These are phyloP conservation scores for Uropsilus gracilis DNA, from an alignment of 2,113 vertebrate species.

Conservation along the genomic window DNA sequence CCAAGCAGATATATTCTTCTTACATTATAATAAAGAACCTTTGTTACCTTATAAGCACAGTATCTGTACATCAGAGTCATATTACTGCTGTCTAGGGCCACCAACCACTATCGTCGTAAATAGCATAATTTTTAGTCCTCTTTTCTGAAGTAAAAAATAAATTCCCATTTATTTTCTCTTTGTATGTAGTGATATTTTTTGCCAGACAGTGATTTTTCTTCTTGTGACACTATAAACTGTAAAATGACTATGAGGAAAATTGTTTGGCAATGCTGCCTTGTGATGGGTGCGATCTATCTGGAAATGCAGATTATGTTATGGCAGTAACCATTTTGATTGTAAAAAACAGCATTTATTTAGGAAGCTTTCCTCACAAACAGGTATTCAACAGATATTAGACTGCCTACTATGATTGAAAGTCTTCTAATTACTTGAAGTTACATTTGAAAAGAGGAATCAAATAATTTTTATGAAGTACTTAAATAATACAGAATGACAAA, in stretches of 20 bases:
- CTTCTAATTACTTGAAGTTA: slow-evolving; percentile 28
- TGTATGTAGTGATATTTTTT: slow-evolving; percentile 17
- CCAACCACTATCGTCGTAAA: slow-evolving; percentile 9
- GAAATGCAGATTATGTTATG: slow-evolving; percentile 47
- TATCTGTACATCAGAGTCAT: not conserved
- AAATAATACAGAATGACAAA: not conserved
- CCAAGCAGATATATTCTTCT: slow-evolving; percentile 10
- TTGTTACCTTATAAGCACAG: not conserved
- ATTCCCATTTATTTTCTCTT: slow-evolving; percentile 49
- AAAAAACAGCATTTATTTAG: slow-evolving; percentile 40
- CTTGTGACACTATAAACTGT: not conserved
- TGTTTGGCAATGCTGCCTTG: slow-evolving; percentile 2
- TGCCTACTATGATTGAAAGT: slow-evolving; percentile 43
- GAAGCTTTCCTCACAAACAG: not conserved
- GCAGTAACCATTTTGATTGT: slow-evolving; percentile 31
- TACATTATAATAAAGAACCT: slow-evolving; percentile 39
- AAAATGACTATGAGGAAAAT: slow-evolving; percentile 44
- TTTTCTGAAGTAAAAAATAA: not conserved
- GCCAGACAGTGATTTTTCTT: slow-evolving; percentile 12
- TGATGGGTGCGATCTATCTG: not conserved
- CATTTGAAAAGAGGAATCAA: slow-evolving; percentile 38
- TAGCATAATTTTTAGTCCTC: not conserved
- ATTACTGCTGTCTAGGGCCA: slow-evolving; percentile 3
- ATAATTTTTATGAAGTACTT: slow-evolving; percentile 32
- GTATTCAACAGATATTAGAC: slow-evolving; percentile 23